Percentiles rank a stretch among this genome's conserved stretches.
These are phyloP conservation scores for Phymatocera aterrima DNA, from an alignment of 2,888 invertebrate species.

Conservation along the genomic window DNA sequence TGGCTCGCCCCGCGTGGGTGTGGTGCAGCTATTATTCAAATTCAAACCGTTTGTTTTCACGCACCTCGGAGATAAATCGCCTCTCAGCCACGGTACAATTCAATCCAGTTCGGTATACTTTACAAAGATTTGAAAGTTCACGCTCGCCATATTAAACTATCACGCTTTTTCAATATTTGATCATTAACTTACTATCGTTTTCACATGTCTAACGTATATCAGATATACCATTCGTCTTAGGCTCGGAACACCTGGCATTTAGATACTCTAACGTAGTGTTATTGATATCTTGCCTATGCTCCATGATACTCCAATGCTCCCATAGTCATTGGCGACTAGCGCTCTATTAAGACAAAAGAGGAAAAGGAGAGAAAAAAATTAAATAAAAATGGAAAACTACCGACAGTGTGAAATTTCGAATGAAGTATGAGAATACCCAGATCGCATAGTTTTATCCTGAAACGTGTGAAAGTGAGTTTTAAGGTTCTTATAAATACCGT, in stretches of 20 bases:
- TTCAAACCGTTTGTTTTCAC: conserved; percentile 37
- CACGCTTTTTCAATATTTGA: conserved; percentile 7
- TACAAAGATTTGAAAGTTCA: conserved; percentile 2
- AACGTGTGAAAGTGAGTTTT: neutral
- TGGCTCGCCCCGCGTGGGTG: conserved; percentile 39
- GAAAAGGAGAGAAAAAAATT: too few species aligned
- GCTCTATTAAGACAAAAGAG: too few species aligned
- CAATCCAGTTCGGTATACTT: conserved; percentile 6
- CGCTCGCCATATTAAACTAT: neutral
- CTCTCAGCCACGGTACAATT: neutral
- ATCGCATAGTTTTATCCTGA: neutral
- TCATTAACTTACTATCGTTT: neutral
- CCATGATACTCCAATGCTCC: too few species aligned
- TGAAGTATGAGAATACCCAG: neutral
- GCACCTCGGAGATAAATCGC: conserved; percentile 25
- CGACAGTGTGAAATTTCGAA: neutral
- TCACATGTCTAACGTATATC: neutral
- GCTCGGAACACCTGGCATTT: neutral
- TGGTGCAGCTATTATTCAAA: conserved; percentile 34
- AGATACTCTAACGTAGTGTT: conserved; percentile 1
- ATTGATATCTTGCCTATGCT: neutral
- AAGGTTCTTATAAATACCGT: neutral
- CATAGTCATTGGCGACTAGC: too few species aligned
- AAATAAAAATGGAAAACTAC: neutral
- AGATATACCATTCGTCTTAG: neutral